Evolutionary conservation across 2,888 invertebrate species (phyloP).

Genomic region (Mamestra brassicae): DNA sequence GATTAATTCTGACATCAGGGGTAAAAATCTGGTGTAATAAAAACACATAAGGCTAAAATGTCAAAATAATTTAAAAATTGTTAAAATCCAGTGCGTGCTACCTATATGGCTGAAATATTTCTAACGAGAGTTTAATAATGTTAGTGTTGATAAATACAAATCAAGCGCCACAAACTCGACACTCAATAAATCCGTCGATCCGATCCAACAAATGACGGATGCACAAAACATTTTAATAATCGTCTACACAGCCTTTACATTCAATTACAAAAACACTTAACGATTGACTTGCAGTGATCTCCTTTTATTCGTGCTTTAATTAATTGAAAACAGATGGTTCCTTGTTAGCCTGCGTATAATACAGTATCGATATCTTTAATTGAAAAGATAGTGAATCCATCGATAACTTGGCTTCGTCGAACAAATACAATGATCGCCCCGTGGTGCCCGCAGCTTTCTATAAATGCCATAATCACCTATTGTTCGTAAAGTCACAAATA

Average conservation of each 20-base stretch:
- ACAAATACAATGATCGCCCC: conserved; percentile 86
- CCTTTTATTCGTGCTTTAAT: conserved; percentile 82
- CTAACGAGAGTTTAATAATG: background rate
- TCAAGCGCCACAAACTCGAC: conserved; percentile 11
- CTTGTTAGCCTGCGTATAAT: conserved; percentile 85
- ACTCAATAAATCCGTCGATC: conserved; percentile 39
- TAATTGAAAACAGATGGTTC: conserved; percentile 89
- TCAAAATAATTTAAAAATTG: too few species aligned
- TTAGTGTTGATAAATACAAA: conserved; percentile 25
- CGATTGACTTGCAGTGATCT: conserved; percentile 73
- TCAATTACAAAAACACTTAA: conserved; percentile 68
- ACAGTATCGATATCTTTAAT: conserved; percentile 84
- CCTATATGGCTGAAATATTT: background rate
- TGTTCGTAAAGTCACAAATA: conserved; percentile 84
- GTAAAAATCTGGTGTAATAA: too few species aligned
- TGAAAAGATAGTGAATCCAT: conserved; percentile 82
- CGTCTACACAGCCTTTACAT: conserved; percentile 47
- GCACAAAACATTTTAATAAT: conserved; percentile 51
- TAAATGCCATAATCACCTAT: conserved; percentile 88
- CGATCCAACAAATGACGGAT: conserved; percentile 40
- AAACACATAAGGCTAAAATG: too few species aligned
- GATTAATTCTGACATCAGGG: too few species aligned
- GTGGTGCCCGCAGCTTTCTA: conserved; percentile 86
- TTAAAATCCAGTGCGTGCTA: background rate
- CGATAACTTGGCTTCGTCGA: conserved; percentile 79